Conservation (phyloP, 2,888 invertebrate genomes). For the Caenorhabditis wallacei region DNA sequence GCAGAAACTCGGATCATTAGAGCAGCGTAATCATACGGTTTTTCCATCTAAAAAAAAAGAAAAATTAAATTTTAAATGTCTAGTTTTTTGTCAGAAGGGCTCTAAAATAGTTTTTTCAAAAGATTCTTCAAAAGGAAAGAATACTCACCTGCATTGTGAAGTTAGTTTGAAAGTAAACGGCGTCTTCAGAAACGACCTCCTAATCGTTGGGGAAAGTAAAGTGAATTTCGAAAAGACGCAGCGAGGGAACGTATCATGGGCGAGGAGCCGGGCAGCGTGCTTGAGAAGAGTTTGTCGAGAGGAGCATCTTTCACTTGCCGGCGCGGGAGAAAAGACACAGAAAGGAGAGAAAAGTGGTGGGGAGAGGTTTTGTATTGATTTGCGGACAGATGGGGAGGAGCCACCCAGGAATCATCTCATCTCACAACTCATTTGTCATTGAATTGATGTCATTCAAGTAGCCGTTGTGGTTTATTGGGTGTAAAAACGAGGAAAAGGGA, state of each 20-base stretch:
- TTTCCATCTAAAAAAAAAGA: constrained; percentile 55
- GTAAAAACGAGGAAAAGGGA: not conserved
- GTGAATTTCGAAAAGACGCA: constrained; percentile 57
- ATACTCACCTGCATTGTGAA: constrained; percentile 37
- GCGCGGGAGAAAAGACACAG: constrained; percentile 29
- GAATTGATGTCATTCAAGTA: constrained; percentile 9
- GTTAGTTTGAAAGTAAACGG: not conserved
- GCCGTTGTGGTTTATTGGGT: not conserved
- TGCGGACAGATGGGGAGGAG: constrained; percentile 49
- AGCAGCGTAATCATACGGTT: constrained; percentile 75
- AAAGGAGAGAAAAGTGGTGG: constrained; percentile 7
- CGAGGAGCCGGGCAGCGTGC: constrained; percentile 45
- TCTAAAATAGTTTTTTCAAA: no score
- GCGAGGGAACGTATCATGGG: constrained; percentile 59
- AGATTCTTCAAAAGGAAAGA: no score
- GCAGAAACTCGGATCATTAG: constrained; percentile 76
- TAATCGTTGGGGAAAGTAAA: constrained; percentile 57
- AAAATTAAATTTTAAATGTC: no score
- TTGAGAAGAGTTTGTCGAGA: constrained; percentile 61
- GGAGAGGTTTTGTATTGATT: constrained; percentile 52
- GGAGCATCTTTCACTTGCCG: constrained; percentile 33
- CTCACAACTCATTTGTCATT: constrained; percentile 25
- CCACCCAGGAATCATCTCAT: constrained; percentile 22
- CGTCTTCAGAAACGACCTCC: constrained; percentile 24
- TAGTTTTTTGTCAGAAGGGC: no score